These are phyloP conservation scores for Peromyscus californicus DNA, from an alignment of 2,113 vertebrate genomes.

Conservation along the genomic window DNA sequence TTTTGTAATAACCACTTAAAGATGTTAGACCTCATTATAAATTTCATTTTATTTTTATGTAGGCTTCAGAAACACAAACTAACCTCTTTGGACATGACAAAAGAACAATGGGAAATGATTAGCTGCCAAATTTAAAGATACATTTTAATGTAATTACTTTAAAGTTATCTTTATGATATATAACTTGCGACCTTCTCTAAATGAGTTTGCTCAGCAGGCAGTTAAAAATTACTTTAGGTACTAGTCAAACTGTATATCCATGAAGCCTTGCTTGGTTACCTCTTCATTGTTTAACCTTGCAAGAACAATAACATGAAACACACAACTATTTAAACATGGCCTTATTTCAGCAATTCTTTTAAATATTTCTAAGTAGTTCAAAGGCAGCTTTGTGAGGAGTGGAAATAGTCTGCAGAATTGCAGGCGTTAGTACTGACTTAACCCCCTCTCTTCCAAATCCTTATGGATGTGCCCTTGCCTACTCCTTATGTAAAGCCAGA, in stretches of 20 bases:
- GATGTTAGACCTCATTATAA: background rate
- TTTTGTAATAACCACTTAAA: constrained; percentile 21
- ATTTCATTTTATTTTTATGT: background rate
- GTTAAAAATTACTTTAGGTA: constrained; percentile 50
- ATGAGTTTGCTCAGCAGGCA: constrained; percentile 7
- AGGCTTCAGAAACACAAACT: constrained; percentile 20
- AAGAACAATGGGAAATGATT: background rate
- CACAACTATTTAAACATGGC: constrained; percentile 24
- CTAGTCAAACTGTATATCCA: constrained; percentile 13
- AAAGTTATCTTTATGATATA: constrained; percentile 46
- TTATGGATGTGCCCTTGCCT: background rate
- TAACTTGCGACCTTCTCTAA: constrained; percentile 26
- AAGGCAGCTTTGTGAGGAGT: constrained; percentile 40
- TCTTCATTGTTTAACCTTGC: constrained; percentile 54
- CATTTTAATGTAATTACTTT: constrained; percentile 1
- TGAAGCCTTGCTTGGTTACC: constrained; percentile 12
- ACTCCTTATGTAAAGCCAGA: background rate
- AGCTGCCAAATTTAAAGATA: background rate
- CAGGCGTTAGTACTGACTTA: background rate
- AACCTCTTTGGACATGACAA: constrained; percentile 48
- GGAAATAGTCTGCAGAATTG: background rate
- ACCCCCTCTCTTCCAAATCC: background rate
- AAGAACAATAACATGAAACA: constrained; percentile 50
- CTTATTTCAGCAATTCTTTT: constrained; percentile 5
- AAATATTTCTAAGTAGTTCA: constrained; percentile 7